Conservation (phyloP, 2,797 vertebrate genomes). For the Ciconia nigra region DNA sequence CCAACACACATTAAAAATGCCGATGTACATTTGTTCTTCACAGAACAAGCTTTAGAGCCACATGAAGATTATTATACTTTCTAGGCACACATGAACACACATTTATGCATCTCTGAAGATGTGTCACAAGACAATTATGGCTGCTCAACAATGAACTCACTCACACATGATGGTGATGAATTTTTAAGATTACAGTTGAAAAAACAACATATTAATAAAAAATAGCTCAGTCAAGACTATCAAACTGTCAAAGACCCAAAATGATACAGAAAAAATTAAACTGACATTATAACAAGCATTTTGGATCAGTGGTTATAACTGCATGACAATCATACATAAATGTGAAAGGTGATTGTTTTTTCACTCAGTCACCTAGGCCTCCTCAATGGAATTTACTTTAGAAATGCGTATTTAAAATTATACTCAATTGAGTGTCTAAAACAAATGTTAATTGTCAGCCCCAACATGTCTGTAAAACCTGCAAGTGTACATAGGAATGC, state of each 20-base stretch:
- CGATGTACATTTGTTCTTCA: neutral
- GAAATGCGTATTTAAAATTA: conserved; percentile 7
- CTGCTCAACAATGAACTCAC: neutral
- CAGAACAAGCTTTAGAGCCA: neutral
- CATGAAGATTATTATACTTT: neutral
- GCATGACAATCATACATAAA: conserved; percentile 12
- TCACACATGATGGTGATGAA: neutral
- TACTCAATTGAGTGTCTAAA: neutral
- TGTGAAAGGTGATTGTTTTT: conserved; percentile 30
- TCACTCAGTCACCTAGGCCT: conserved; percentile 72
- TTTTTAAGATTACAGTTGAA: neutral
- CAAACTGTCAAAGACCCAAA: conserved; percentile 27
- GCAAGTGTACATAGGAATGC: neutral
- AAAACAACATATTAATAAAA: neutral
- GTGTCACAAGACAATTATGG: neutral
- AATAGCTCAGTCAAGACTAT: neutral
- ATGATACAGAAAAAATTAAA: conserved; percentile 30
- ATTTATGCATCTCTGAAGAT: conserved; percentile 23
- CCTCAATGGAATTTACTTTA: conserved; percentile 30
- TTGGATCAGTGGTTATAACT: conserved; percentile 23
- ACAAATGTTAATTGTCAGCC: conserved; percentile 19
- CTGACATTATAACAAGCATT: neutral
- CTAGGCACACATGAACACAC: neutral
- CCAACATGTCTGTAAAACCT: neutral
- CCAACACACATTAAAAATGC: neutral